Evolutionary conservation across 2,888 invertebrate species (phyloP).

Genomic region (Unio pictorum): DNA sequence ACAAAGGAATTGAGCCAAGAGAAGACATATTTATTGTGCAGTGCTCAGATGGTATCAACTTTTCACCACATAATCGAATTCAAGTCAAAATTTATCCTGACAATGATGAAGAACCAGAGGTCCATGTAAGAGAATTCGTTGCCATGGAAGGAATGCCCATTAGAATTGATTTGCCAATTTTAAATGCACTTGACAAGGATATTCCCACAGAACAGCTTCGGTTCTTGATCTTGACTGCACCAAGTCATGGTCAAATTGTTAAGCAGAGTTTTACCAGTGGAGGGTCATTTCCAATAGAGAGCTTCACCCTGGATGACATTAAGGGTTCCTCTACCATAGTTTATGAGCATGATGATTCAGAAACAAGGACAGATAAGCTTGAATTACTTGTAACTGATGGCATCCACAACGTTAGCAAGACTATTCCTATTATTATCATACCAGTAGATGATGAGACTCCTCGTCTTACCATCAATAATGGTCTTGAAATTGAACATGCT

Average conservation of each 20-base stretch:
- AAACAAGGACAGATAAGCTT: conserved; percentile 67
- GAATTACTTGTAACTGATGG: conserved; percentile 67
- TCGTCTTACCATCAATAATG: conserved; percentile 67
- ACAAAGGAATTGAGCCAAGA: conserved; percentile 67
- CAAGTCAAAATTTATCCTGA: conserved; percentile 63
- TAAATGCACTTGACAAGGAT: conserved; percentile 68
- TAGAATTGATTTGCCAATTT: conserved; percentile 67
- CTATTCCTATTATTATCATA: conserved; percentile 65
- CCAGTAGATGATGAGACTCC: conserved; percentile 72
- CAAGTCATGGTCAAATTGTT: conserved; percentile 65
- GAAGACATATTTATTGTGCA: conserved; percentile 62
- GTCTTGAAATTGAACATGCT: conserved; percentile 64
- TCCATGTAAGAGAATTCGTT: conserved; percentile 66
- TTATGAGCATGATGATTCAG: conserved; percentile 71
- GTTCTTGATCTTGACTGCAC: conserved; percentile 60
- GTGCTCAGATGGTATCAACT: conserved; percentile 70
- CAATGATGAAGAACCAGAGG: conserved; percentile 70
- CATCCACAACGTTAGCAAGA: conserved; percentile 62
- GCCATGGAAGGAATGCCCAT: conserved; percentile 70
- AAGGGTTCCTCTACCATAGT: conserved; percentile 61
- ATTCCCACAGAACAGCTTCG: conserved; percentile 62
- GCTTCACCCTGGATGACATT: conserved; percentile 67
- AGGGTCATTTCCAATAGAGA: conserved; percentile 58
- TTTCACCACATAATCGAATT: conserved; percentile 56
- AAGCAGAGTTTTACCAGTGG: conserved; percentile 54